Conservation (phyloP, 2,888 invertebrate genomes). For the Pseudoips prasinana region DNA sequence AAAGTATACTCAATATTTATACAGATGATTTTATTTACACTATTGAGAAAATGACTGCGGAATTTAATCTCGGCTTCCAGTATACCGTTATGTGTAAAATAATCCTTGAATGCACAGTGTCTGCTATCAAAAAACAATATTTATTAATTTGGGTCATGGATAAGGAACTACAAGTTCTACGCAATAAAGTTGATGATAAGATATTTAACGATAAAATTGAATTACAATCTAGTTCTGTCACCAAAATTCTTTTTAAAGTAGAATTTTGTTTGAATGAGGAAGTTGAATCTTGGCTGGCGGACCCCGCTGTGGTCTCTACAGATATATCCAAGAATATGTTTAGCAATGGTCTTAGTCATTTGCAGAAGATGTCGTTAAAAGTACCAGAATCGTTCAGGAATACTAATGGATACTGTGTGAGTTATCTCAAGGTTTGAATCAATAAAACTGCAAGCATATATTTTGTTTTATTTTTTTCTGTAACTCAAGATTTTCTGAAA, state of each 20-base stretch:
- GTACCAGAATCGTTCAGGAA: slow-evolving; percentile 79
- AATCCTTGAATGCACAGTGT: slow-evolving; percentile 72
- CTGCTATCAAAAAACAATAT: slow-evolving; percentile 69
- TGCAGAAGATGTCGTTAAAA: slow-evolving; percentile 77
- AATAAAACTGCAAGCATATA: slow-evolving; percentile 37
- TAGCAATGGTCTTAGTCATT: slow-evolving; percentile 72
- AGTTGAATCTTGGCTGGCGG: slow-evolving; percentile 77
- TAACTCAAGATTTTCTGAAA: not conserved
- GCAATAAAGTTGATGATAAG: slow-evolving; percentile 44
- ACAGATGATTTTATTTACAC: slow-evolving; percentile 79
- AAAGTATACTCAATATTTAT: slow-evolving; percentile 41
- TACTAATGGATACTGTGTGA: slow-evolving; percentile 81
- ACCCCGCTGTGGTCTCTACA: slow-evolving; percentile 72
- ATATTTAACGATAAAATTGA: slow-evolving; percentile 51
- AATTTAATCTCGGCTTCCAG: slow-evolving; percentile 70
- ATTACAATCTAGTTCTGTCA: slow-evolving; percentile 70
- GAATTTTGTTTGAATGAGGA: slow-evolving; percentile 64
- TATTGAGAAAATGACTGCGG: slow-evolving; percentile 73
- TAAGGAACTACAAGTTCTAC: slow-evolving; percentile 78
- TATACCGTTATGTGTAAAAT: slow-evolving; percentile 80
- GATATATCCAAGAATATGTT: slow-evolving; percentile 84
- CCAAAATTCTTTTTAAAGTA: slow-evolving; percentile 82
- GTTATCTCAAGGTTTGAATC: slow-evolving; percentile 76
- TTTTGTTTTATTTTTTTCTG: slow-evolving; percentile 22
- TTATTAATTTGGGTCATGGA: slow-evolving; percentile 84